phyloP scores from a whole-genome alignment of 2,888 invertebrate genomes.

The Elysia crispata region DNA sequence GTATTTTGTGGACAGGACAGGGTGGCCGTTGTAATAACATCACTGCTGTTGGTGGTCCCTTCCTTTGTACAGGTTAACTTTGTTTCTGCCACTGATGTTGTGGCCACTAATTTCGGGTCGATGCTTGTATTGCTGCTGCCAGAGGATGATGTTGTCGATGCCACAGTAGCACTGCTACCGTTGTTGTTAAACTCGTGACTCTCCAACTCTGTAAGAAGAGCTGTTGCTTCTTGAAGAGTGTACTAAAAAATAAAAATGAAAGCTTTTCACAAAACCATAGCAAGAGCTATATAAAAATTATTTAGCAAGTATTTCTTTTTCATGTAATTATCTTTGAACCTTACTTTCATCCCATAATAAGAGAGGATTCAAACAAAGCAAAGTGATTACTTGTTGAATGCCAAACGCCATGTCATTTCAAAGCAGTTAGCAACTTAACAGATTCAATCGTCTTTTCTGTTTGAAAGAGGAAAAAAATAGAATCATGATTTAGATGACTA shows the following conservation, averaged over 20 bases:
- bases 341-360: background rate
- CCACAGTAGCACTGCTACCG: constrained; percentile 14
- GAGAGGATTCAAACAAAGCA: background rate
- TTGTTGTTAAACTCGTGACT: constrained; percentile 54
- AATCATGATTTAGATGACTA: no score
- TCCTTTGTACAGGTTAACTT: background rate
- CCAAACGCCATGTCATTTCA: background rate
- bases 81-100: no score
- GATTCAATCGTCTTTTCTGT: no score
- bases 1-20: background rate
- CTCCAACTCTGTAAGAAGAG: constrained; percentile 77
- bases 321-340: background rate
- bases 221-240: constrained; percentile 78
- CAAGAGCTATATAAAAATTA: background rate
- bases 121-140: constrained; percentile 41
- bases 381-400: background rate
- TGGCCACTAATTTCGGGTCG: background rate
- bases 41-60: background rate
- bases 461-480: no score
- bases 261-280: no score
- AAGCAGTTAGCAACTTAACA: no score
- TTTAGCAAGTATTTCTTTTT: background rate
- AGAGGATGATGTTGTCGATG: background rate
- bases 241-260: constrained; percentile 66
- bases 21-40: constrained; percentile 28